These are phyloP conservation scores for Nymphalis polychloros DNA, from an alignment of 2,888 invertebrate species.

Conservation along the genomic window DNA sequence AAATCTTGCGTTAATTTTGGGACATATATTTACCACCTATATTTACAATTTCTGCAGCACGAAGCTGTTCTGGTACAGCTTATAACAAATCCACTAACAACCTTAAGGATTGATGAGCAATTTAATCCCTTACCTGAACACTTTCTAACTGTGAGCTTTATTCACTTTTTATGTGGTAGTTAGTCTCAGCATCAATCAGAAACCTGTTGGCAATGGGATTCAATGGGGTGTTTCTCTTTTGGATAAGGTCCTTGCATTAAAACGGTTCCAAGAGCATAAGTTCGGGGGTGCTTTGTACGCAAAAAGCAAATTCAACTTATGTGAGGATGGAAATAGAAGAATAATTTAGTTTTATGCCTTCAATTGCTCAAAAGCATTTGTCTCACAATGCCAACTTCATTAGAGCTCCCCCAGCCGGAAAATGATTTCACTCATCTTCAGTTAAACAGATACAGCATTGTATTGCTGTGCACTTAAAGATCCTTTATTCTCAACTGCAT, in stretches of 20 bases:
- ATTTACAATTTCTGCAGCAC: no score
- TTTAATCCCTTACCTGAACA: no score
- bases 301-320: neutral
- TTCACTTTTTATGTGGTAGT: constrained; percentile 60
- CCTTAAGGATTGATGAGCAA: no score
- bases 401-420: no score
- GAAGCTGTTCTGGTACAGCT: no score
- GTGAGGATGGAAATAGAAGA: neutral
- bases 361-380: constrained; percentile 19
- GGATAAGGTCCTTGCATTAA: constrained; percentile 36
- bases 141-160: constrained; percentile 40
- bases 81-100: no score
- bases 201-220: constrained; percentile 44
- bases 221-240: constrained; percentile 18
- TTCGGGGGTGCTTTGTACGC: neutral
- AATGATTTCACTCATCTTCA: no score
- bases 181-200: constrained; percentile 47
- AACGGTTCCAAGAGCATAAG: constrained; percentile 38
- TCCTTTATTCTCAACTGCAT: no score
- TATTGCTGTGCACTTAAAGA: no score
- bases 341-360: constrained; percentile 4
- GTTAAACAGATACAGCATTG: no score
- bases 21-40: no score
- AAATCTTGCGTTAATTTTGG: no score
- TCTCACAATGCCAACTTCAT: neutral